Base-by-base conservation (phyloP, 2,888 invertebrate genomes). In the Drosophila anomelani region DNA sequence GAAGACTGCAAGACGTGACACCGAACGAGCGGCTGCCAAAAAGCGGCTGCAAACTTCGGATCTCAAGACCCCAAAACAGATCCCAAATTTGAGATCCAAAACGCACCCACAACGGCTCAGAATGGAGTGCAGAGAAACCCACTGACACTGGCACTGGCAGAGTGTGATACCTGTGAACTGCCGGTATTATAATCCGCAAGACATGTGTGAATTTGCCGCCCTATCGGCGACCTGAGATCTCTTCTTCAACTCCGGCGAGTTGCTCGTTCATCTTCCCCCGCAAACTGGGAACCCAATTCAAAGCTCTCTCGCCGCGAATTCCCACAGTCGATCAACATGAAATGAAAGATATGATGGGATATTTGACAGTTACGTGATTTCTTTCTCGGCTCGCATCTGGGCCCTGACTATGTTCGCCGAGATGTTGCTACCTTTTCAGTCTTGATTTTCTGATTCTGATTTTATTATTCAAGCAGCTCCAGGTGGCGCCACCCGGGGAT, bases 301-400 rank as follows among this genome's bases (percentile, higher is more conserved):
- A 70, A 75, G 73, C 62, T 71, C 63, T 39, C 55, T 49, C 63
- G 76, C 46, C 54, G 29, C 77, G 58, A 83, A 80, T 90, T 90
- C 89, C 83, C 89, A 89, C 89, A 85, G 80, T 89, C 79, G 81
- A 89, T 89, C 90, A 89, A 76, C 88, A 77, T 77, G 80, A 84
- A 81, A 82, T 80, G 79, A 75, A 76, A 77, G 81, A 87, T 84
- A 89, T 84, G 88, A 79, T 79, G 80, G 79, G 79, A 88, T 87
- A 81, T 90, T 89, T 89, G 90, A 89, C 90, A 87, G 88, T 85
- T 90, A 90, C 90, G 90, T 90, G 90, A 90, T 89, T 81, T 89
- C 83, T 86, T 85, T 78, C 75, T 67, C 68, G 79, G 67, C 46
- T 64, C 60, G 46, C 58, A 49, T 55, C 55, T 75, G 82, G 76